Conservation (phyloP, 2,888 invertebrate genomes). For the Slavum lentiscoides region DNA sequence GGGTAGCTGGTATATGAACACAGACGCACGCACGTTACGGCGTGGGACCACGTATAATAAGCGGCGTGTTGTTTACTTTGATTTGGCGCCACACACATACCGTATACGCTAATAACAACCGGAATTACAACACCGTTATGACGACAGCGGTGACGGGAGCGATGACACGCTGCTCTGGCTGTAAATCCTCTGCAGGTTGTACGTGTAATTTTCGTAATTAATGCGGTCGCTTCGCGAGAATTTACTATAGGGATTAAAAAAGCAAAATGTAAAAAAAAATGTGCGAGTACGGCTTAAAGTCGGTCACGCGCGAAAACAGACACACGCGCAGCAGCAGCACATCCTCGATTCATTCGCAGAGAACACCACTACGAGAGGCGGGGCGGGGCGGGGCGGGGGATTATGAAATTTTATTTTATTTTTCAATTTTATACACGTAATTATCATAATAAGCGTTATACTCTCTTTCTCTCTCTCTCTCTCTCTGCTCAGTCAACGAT, state of each 20-base stretch:
- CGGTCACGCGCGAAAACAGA: too few relatives aligned
- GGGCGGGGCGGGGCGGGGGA: too few relatives aligned
- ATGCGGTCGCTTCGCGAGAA: constrained; percentile 12
- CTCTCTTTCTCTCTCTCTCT: too few relatives aligned
- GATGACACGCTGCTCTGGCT: background rate
- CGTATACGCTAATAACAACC: background rate
- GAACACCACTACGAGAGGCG: too few relatives aligned
- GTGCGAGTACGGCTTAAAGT: background rate
- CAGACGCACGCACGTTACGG: background rate
- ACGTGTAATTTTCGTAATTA: constrained; percentile 38
- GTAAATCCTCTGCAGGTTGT: background rate
- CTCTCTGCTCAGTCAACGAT: too few relatives aligned
- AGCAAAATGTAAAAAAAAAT: background rate
- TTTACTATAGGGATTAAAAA: background rate
- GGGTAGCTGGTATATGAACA: background rate
- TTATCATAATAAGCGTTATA: too few relatives aligned
- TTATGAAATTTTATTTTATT: too few relatives aligned
- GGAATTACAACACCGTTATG: background rate
- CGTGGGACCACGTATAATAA: background rate
- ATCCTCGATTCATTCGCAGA: too few relatives aligned
- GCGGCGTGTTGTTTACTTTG: constrained; percentile 25
- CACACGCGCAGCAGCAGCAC: too few relatives aligned
- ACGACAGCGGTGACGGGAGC: background rate
- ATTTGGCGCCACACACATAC: background rate
- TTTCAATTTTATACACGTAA: too few relatives aligned